phyloP scores from a whole-genome alignment of 2,888 invertebrate genomes.

The Vanessa cardui region DNA sequence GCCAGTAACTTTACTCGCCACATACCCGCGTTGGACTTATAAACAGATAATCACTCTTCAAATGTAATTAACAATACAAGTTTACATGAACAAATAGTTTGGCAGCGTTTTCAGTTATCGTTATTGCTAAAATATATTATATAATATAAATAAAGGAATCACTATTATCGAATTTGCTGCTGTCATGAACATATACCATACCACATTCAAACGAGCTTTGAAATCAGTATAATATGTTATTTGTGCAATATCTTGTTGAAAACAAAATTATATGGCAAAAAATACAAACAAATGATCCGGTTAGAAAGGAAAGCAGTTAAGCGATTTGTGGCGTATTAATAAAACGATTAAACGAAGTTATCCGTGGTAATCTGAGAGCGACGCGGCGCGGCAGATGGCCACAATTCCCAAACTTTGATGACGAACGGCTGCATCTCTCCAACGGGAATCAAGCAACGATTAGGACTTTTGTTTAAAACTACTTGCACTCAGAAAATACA shows the following conservation, averaged over 20 bases:
- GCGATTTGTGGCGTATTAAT: slow-evolving; percentile 82
- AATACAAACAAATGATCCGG: slow-evolving; percentile 46
- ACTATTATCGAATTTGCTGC: too few species aligned
- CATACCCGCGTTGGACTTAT: slow-evolving; percentile 29
- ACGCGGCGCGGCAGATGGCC: slow-evolving; percentile 77
- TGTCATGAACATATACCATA: too few species aligned
- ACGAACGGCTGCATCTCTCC: slow-evolving; percentile 68
- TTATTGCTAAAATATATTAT: too few species aligned
- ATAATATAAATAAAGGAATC: too few species aligned
- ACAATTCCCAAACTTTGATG: slow-evolving; percentile 80
- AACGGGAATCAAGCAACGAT: slow-evolving; percentile 66
- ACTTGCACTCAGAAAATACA: slow-evolving; percentile 47
- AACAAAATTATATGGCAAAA: background rate
- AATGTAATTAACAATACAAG: slow-evolving; percentile 16
- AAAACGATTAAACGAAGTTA: slow-evolving; percentile 82
- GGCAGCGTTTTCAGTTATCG: too few species aligned
- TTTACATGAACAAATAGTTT: background rate
- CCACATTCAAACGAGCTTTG: too few species aligned
- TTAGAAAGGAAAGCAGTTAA: slow-evolving; percentile 69
- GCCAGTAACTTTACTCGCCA: slow-evolving; percentile 53
- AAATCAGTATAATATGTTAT: too few species aligned
- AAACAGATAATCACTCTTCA: slow-evolving; percentile 12
- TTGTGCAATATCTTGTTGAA: background rate
- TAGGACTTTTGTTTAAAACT: slow-evolving; percentile 70
- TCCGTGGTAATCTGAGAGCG: slow-evolving; percentile 78